A percentile compares a stretch with the other conserved stretches of the same genome.
Evolutionary conservation across 2,113 vertebrate genomes (phyloP).

Genomic region (Triplophysa tibetana): DNA sequence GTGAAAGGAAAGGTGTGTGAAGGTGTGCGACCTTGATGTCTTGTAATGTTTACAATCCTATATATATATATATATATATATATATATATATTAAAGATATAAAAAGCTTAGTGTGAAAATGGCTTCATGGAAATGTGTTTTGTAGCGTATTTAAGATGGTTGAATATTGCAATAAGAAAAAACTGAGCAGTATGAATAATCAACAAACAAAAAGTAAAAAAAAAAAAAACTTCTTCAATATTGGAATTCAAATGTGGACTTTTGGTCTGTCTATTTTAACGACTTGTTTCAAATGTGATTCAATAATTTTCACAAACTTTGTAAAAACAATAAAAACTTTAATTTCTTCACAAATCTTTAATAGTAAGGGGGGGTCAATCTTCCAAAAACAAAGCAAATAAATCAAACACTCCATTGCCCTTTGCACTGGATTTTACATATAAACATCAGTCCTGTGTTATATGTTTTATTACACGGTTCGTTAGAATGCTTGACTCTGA

Average conservation of each 20-base stretch:
- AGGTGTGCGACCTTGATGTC: neutral
- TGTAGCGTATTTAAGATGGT: neutral
- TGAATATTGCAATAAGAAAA: neutral
- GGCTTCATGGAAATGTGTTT: neutral
- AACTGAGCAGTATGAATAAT: neutral
- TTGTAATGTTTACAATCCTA: neutral
- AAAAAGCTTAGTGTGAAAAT: neutral
- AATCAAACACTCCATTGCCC: no score
- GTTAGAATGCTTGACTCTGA: no score
- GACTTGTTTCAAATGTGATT: no score
- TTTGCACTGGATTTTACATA: no score
- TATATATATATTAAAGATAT: neutral
- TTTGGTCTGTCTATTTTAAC: no score
- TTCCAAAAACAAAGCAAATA: neutral
- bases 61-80: no score
- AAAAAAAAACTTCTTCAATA: no score
- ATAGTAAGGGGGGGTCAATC: neutral
- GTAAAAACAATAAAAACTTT: no score
- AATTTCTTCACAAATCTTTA: no score
- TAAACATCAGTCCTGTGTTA: neutral
- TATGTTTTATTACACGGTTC: neutral
- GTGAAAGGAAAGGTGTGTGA: neutral
- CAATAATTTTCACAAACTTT: no score
- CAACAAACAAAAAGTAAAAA: no score
- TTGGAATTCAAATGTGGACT: no score